Conservation (phyloP, 2,113 vertebrate genomes). For the Crocuta crocuta region DNA sequence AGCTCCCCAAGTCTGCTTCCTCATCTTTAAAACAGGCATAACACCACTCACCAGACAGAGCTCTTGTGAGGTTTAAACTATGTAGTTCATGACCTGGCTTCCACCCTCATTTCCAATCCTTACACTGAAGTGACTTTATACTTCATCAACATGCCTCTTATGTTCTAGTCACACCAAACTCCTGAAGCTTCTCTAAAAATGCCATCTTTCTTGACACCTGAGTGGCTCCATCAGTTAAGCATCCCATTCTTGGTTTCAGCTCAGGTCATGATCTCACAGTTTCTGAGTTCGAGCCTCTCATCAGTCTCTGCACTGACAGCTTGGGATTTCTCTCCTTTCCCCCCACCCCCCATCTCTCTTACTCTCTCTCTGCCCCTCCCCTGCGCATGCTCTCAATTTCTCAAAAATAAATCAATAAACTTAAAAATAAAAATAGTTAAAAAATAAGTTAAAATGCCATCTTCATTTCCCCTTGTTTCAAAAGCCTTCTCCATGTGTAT, state of each 20-base stretch:
- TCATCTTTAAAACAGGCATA: neutral
- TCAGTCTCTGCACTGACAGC: too few species aligned
- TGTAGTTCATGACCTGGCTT: neutral
- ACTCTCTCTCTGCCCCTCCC: too few species aligned
- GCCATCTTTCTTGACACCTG: neutral
- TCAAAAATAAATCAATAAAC: too few species aligned
- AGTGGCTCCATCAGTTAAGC: too few species aligned
- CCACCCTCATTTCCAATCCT: neutral
- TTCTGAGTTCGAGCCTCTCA: too few species aligned
- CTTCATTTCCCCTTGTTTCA: neutral
- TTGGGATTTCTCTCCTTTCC: too few species aligned
- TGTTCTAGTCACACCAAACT: neutral
- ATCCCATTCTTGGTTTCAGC: too few species aligned
- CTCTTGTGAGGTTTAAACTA: neutral
- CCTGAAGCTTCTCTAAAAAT: neutral
- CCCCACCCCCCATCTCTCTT: too few species aligned
- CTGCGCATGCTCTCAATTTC: too few species aligned
- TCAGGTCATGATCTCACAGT: too few species aligned
- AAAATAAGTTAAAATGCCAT: neutral
- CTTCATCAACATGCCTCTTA: neutral
- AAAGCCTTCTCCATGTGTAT: neutral
- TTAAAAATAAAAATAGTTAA: too few species aligned
- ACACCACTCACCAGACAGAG: neutral
- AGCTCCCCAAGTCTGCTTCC: neutral
- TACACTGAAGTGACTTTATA: neutral